Percentiles rank a stretch among this genome's conserved stretches.
Conservation (phyloP, 2,113 vertebrate genomes). For the Anhinga anhinga region DNA sequence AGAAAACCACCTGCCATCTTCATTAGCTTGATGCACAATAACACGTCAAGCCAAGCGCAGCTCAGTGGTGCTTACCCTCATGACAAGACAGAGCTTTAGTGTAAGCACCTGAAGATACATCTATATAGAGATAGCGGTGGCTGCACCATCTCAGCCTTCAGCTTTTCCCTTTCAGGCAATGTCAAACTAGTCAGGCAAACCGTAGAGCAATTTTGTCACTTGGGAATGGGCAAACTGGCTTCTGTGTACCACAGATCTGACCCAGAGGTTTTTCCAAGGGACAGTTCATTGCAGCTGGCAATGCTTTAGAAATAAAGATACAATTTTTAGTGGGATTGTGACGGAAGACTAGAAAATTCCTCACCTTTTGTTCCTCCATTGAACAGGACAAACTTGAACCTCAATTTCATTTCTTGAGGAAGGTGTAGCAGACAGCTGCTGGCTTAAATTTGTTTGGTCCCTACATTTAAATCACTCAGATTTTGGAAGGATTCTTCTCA, state of each 20-base stretch:
- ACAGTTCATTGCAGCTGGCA: background rate
- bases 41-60: background rate
- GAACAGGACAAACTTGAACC: background rate
- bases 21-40: background rate
- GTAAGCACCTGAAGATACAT: rapidly evolving
- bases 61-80: background rate
- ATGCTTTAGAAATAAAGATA: background rate
- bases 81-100: background rate
- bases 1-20: background rate
- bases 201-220: rapidly evolving
- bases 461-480: background rate
- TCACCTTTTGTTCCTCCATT: background rate
- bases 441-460: background rate
- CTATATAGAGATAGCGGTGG: background rate
- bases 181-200: background rate
- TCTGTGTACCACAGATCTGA: background rate
- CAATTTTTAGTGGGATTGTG: background rate
- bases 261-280: background rate
- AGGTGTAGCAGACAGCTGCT: background rate
- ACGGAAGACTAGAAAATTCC: background rate
- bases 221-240: too few relatives aligned
- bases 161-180: background rate
- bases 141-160: background rate
- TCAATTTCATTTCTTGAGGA: background rate
- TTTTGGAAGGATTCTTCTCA: background rate